Evolutionary conservation across 2,113 vertebrate genomes (phyloP).

Genomic region (Macheiramphus alcinus): DNA sequence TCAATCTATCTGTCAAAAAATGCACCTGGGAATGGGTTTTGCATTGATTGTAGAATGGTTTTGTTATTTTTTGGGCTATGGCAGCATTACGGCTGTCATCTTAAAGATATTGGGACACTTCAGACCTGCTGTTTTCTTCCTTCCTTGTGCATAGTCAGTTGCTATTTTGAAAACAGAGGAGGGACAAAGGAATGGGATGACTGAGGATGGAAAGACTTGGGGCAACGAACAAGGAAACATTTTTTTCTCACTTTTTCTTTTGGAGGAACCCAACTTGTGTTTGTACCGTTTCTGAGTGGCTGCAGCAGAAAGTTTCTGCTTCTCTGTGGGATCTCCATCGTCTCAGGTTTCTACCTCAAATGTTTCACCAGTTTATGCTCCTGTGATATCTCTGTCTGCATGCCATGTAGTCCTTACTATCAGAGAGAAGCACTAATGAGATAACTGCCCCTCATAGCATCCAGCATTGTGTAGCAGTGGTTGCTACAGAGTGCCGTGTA

Average conservation of each 20-base stretch:
- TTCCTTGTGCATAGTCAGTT: background rate
- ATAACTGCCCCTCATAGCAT: background rate
- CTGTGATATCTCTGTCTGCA: background rate
- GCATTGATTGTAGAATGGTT: background rate
- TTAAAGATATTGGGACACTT: background rate
- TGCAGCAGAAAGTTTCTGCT: background rate
- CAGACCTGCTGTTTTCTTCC: background rate
- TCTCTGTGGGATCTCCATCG: background rate
- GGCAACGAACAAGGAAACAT: background rate
- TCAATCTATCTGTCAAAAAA: background rate
- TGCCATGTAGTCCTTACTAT: background rate
- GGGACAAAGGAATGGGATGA: background rate
- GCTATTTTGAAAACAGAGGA: background rate
- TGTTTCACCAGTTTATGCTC: background rate
- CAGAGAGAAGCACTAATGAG: background rate
- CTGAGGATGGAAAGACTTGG: background rate
- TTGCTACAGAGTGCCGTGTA: background rate
- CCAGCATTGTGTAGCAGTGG: background rate
- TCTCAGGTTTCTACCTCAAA: background rate
- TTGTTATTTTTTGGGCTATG: background rate
- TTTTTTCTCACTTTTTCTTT: background rate
- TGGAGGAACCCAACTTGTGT: background rate
- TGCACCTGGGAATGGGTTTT: background rate
- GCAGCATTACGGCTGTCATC: background rate
- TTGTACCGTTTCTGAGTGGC: background rate